phyloP scores from a whole-genome alignment of 1,140 invertebrate genomes.

The Trissolcus basalis region DNA sequence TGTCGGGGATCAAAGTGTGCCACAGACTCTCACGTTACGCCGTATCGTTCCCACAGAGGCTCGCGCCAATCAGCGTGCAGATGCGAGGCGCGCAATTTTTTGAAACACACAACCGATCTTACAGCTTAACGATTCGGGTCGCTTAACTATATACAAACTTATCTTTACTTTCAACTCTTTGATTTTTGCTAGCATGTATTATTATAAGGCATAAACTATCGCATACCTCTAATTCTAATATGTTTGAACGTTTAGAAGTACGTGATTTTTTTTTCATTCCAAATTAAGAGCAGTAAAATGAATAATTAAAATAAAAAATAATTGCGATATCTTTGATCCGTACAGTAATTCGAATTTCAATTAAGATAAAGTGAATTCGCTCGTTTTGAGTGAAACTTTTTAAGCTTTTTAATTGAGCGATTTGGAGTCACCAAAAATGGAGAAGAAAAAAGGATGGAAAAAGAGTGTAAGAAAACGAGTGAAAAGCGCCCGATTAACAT shows the following conservation, averaged over 20 bases:
- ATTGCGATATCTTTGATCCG: too few relatives aligned
- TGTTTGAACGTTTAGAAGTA: too few relatives aligned
- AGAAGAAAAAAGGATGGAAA: not conserved
- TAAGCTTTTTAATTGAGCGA: too few relatives aligned
- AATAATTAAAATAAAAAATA: too few relatives aligned
- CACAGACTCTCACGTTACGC: conserved; percentile 38
- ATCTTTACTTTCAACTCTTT: conserved; percentile 35
- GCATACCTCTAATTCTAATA: too few relatives aligned
- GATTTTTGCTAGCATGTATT: conserved; percentile 6
- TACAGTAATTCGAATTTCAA: too few relatives aligned
- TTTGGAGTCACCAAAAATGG: not conserved
- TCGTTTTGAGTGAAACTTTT: too few relatives aligned
- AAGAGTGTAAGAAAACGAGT: not conserved
- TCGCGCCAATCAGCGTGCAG: conserved; percentile 28
- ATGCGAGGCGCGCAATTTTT: conserved; percentile 45
- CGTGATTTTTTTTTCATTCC: too few relatives aligned
- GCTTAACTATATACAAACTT: conserved; percentile 38
- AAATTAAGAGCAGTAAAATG: too few relatives aligned
- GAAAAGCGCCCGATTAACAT: conserved; percentile 20
- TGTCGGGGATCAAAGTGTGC: conserved; percentile 51
- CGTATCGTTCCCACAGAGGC: conserved; percentile 44
- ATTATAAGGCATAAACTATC: too few relatives aligned
- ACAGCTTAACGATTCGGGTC: conserved; percentile 36
- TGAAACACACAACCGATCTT: conserved; percentile 37
- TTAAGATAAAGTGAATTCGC: too few relatives aligned